Evolutionary conservation across 2,888 invertebrate species (phyloP).

Genomic region (Diploptera punctata): DNA sequence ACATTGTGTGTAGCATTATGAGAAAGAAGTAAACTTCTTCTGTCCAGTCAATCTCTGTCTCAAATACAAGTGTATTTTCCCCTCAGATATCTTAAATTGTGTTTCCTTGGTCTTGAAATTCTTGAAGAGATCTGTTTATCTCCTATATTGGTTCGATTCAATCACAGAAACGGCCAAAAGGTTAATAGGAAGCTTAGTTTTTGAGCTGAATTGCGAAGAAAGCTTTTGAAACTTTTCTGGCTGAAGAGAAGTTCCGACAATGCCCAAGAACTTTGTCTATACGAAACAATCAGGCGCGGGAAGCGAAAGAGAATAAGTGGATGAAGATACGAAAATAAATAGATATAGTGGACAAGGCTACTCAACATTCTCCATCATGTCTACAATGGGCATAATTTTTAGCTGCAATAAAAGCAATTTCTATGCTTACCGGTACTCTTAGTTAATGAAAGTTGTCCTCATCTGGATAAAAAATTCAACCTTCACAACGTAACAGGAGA

Average conservation of each 20-base stretch:
- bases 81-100: neutral
- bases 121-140: constrained; percentile 5
- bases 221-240: constrained; percentile 34
- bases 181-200: constrained; percentile 38
- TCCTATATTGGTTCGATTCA: constrained; percentile 28
- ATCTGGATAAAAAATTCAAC: too few species aligned
- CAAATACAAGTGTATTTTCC: neutral
- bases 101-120: constrained; percentile 1
- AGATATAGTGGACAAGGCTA: too few species aligned
- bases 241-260: constrained; percentile 35
- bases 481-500: too few species aligned
- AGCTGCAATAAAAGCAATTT: too few species aligned
- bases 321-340: too few species aligned
- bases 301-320: neutral
- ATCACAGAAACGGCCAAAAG: constrained; percentile 37
- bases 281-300: constrained; percentile 33
- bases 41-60: neutral
- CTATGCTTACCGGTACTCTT: too few species aligned
- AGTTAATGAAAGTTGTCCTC: too few species aligned
- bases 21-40: neutral
- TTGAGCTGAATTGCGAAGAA: constrained; percentile 25
- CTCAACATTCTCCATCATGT: too few species aligned
- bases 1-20: neutral
- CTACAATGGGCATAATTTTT: too few species aligned
- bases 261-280: constrained; percentile 34